Evolutionary conservation across 2,113 vertebrate species (phyloP), one percentile per base, ranked within the genome.

Genomic region (Cygnus buccinator): DNA sequence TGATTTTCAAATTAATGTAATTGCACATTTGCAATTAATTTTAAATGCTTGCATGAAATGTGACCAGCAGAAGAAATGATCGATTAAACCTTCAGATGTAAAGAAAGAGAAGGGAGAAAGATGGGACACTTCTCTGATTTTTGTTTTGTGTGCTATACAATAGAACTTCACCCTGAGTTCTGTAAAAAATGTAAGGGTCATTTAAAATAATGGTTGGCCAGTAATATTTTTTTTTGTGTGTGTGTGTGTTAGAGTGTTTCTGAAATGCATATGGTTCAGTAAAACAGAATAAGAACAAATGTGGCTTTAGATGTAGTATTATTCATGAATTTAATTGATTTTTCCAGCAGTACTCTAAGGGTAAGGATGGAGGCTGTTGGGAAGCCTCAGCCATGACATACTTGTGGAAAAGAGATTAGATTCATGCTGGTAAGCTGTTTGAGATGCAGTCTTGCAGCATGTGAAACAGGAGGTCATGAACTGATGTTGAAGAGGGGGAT

Each of bases 351-450:
- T 74, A 9, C 9, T 26, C 9, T 26, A 52, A 68, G 31, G 33
- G 61, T 59, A 66, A 77, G 25, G 52, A 33, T 55, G n/a, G 52
- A 31, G 20, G 7, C 25, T 78, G 65, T 44, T 25, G 12, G 22
- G 65, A 23, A 92, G 9, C 50, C 21, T 81, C 58, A 94, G 26
- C 14, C 52, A 67, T 77, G 63, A 33, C 9, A 4, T 11, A 71
- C 73, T 26, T 55, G 72, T 68, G 86, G 66, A 84, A 94, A 92
- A 89, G 48, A 15, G 90, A 89, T 94, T 91, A 95, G 35, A 79
- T 70, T 89, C 44, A 58, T 87, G 33, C 68, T 39, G n/a, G 14
- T 87, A 96, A 96, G 70, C 70, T 90, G 68, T 89, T 86, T 84
- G 76, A 76, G 77, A 68, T 84, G 59, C 86, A 93, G 52, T 87